Conservation (phyloP, 2,113 vertebrate genomes). For the Pelecanoides urinatrix region DNA sequence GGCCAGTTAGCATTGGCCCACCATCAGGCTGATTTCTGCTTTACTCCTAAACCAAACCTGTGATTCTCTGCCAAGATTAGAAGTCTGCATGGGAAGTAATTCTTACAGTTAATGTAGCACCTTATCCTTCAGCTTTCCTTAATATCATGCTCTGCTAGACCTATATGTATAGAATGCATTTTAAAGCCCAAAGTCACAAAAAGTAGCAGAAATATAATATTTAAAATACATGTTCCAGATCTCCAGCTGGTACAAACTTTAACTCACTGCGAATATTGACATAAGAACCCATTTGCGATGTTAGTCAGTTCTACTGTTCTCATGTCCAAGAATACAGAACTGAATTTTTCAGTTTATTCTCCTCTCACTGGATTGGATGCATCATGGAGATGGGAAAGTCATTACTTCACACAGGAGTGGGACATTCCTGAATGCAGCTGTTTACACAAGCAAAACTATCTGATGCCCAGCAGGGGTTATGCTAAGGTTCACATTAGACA, state of each 20-base stretch:
- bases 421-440: neutral
- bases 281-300: neutral
- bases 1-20: neutral
- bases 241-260: neutral
- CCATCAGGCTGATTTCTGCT: neutral
- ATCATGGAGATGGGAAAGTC: neutral
- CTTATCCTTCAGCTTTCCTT: neutral
- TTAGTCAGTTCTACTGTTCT: neutral
- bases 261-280: neutral
- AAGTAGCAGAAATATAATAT: neutral
- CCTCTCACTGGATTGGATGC: neutral
- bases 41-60: neutral
- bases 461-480: neutral
- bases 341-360: neutral
- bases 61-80: neutral
- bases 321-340: neutral
- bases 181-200: neutral
- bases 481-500: neutral
- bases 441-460: neutral
- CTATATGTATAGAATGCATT: neutral
- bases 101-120: neutral
- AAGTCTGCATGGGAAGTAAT: neutral
- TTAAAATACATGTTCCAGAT: neutral
- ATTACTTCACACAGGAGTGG: neutral
- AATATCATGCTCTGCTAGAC: neutral